Evolutionary conservation across 2,113 vertebrate genomes (phyloP).

Genomic region (Melanocharis versteri): DNA sequence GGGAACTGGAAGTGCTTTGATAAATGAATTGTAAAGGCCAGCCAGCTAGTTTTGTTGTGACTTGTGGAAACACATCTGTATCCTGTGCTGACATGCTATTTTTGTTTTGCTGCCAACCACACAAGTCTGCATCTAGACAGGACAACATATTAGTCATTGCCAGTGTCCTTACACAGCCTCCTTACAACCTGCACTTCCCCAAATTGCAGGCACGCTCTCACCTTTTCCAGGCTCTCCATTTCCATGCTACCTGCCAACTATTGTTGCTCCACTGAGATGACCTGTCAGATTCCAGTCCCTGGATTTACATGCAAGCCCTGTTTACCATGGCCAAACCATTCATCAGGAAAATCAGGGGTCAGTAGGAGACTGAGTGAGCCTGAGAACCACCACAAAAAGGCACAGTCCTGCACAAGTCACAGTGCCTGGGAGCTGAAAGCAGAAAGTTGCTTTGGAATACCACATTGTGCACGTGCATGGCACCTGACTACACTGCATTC

Average conservation of each 20-base stretch:
- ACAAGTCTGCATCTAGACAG: background rate
- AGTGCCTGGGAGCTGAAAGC: background rate
- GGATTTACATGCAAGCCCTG: background rate
- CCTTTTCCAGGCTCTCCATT: background rate
- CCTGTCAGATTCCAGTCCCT: background rate
- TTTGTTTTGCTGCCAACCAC: slow-evolving; percentile 36
- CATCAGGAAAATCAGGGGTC: background rate
- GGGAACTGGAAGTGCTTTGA: slow-evolving; percentile 62
- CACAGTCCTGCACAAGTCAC: background rate
- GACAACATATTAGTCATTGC: background rate
- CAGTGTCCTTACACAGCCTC: background rate
- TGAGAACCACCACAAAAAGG: background rate
- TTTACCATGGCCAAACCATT: background rate
- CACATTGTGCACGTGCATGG: rapidly evolving
- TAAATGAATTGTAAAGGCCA: slow-evolving; percentile 31
- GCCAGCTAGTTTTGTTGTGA: slow-evolving; percentile 34
- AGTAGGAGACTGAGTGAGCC: background rate
- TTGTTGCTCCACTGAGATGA: background rate
- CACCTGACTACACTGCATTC: no score
- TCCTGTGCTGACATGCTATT: slow-evolving; percentile 55
- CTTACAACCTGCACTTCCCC: background rate
- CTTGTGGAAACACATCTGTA: slow-evolving; percentile 61
- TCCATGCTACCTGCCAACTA: background rate
- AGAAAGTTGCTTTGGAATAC: background rate
- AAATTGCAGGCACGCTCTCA: rapidly evolving